Percentiles rank a stretch among this genome's conserved stretches.
These are phyloP conservation scores for Periophthalmodon schlosseri DNA, from an alignment of 2,113 vertebrate species.

Conservation along the genomic window DNA sequence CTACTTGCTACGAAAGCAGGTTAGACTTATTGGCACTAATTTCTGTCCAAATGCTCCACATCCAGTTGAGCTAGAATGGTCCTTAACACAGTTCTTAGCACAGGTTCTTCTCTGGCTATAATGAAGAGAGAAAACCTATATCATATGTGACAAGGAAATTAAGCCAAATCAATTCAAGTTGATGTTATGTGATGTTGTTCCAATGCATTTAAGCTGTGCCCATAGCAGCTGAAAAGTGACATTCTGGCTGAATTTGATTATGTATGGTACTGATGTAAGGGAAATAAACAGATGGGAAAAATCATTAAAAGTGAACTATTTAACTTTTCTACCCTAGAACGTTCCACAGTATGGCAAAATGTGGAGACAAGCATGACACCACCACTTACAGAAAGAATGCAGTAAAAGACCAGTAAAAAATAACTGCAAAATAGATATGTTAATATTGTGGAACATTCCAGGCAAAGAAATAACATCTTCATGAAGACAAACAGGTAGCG, in stretches of 20 bases:
- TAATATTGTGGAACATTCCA: no score
- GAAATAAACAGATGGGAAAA: background rate
- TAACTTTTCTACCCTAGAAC: no score
- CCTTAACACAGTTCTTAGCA: conserved; percentile 20
- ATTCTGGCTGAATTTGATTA: background rate
- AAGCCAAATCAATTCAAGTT: background rate
- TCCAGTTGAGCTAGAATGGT: conserved; percentile 29
- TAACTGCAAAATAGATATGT: no score
- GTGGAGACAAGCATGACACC: no score
- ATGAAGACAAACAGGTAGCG: no score
- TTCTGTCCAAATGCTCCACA: conserved; percentile 27
- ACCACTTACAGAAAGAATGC: no score
- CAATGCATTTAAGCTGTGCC: background rate
- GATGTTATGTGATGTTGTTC: background rate
- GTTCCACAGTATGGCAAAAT: no score
- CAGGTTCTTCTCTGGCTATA: background rate
- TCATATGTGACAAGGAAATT: background rate
- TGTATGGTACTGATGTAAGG: background rate
- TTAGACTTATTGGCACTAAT: background rate
- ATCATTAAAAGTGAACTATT: background rate
- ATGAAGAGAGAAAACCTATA: conserved; percentile 34
- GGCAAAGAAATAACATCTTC: no score
- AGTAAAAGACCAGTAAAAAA: no score
- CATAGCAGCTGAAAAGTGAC: background rate
- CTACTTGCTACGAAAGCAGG: background rate